Conservation (phyloP, 2,797 vertebrate genomes). For the Alouatta caraya region DNA sequence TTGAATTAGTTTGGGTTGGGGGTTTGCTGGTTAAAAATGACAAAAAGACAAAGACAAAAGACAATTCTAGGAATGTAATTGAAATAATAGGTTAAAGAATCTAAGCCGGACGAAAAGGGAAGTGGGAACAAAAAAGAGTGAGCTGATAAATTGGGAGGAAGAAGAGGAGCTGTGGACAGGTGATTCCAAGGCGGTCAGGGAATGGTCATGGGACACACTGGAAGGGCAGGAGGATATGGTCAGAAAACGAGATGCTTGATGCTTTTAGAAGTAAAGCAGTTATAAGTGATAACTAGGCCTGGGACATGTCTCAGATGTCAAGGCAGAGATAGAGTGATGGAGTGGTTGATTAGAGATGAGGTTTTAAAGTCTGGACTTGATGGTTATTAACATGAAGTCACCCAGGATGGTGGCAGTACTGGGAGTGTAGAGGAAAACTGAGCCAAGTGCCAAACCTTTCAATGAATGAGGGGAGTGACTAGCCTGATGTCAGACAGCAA, state of each 20-base stretch:
- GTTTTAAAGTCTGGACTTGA: background rate
- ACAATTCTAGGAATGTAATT: background rate
- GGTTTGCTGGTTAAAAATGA: background rate
- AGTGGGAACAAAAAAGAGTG: background rate
- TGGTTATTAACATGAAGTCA: background rate
- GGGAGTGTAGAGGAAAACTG: background rate
- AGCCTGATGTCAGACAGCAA: background rate
- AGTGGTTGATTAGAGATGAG: background rate
- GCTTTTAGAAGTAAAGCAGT: background rate
- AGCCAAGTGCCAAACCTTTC: background rate
- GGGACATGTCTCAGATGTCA: background rate
- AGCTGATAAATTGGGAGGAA: background rate
- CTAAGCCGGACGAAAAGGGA: background rate
- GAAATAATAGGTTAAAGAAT: background rate
- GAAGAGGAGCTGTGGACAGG: background rate
- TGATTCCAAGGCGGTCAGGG: background rate
- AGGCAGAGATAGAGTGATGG: background rate
- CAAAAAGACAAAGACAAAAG: background rate
- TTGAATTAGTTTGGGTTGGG: background rate
- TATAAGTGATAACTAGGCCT: background rate
- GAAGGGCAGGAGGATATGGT: background rate
- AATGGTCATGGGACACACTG: background rate
- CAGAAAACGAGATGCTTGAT: background rate
- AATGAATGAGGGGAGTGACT: background rate
- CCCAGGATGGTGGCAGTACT: background rate